Evolutionary conservation across 2,113 vertebrate genomes (phyloP).

Genomic region (Lamprotornis superbus): DNA sequence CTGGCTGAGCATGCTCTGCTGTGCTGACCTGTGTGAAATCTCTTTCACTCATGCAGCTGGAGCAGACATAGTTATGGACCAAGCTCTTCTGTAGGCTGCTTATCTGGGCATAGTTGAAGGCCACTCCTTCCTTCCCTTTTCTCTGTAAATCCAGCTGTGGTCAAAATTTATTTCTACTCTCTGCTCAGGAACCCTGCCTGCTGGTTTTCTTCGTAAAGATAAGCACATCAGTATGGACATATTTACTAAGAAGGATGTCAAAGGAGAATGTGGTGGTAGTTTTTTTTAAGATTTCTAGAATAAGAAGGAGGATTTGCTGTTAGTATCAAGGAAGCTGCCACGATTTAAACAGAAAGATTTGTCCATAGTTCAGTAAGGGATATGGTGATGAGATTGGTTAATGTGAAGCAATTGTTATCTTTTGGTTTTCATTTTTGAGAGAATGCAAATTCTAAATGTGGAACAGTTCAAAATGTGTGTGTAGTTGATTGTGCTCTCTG

Average conservation of each 20-base stretch:
- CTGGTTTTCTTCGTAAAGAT: neutral
- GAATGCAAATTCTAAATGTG: neutral
- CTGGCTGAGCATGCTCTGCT: neutral
- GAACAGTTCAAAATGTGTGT: neutral
- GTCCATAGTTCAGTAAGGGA: neutral
- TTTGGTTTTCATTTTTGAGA: neutral
- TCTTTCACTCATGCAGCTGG: neutral
- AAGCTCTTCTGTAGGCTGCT: neutral
- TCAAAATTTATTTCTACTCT: neutral
- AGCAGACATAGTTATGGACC: fast-evolving
- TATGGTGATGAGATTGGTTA: neutral
- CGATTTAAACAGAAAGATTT: neutral
- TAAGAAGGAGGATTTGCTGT: neutral
- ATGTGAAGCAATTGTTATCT: neutral
- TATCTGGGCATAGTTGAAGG: neutral
- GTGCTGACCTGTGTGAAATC: neutral
- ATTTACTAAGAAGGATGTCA: neutral
- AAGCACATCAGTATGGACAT: neutral
- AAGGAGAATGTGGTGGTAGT: neutral
- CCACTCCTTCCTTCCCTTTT: neutral
- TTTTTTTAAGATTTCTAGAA: neutral
- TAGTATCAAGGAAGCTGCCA: neutral
- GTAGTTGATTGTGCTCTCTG: neutral
- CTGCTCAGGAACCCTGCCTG: neutral
- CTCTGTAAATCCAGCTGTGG: neutral